Evolutionary conservation across 2,888 invertebrate genomes (phyloP), one percentile per base, ranked within the genome.

Genomic region (Strigamia transsilvanica): DNA sequence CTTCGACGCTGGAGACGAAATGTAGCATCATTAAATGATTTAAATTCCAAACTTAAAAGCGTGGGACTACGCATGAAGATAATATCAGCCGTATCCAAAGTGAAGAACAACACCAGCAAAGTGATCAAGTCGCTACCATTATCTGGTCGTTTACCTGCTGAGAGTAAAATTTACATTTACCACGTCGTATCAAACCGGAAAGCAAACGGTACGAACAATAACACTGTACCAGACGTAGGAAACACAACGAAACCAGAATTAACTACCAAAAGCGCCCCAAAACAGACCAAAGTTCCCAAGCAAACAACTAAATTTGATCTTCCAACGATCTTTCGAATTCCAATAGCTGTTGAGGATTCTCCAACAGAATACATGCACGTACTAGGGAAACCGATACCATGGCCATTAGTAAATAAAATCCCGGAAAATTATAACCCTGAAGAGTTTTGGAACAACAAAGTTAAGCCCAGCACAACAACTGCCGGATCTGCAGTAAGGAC

Each of bases 341-440:
- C 81, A 15, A 81, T 81, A 32, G 32, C 21, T 21, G 27, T 81
- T 32, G 61, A 61, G 56, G 34, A 81, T 56, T 56, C 81, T 0
- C 61, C 81, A 61, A 66, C 81, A n/a, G 81, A 81, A 18, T 81
- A 81, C 66, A 81, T 81, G 56, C 15, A 81, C 15, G 23, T 81
- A 32, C n/a, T 81, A 4, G 81, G 81, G 18, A 81, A 61, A 61
- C 81, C 81, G 10, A 21, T 81, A 10, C 34, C 80, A 15, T 80
- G 80, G 80, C 80, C 80, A 0, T 21, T 79, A 9, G 27, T 34
- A n/a, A 79, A 46, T 5, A 46, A 46, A 46, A 4, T 15, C 0
- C 9, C 46, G 4, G 46, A 46, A 1, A 13, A 46, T 46, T 46
- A 15, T n/a, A 1, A 46, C 12, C 46, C 38, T 38, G 38, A 38